Evolutionary conservation across 2,113 vertebrate genomes (phyloP).

Genomic region (Podarcis cretensis): DNA sequence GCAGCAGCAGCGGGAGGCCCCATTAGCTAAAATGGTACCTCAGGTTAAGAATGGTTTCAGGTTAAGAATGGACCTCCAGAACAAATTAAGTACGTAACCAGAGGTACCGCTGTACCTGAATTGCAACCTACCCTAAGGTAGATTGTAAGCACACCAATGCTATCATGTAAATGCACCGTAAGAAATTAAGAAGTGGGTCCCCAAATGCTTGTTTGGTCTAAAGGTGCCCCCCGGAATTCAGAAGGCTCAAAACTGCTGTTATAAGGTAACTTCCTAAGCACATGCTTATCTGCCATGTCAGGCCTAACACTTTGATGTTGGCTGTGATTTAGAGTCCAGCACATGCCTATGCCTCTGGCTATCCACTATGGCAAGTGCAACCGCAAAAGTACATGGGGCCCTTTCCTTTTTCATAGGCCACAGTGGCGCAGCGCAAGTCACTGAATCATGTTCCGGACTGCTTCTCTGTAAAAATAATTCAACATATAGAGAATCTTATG

Average conservation of each 20-base stretch:
- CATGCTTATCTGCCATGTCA: not conserved
- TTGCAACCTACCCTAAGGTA: no score
- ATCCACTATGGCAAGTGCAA: not conserved
- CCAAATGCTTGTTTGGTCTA: no score
- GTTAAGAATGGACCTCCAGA: no score
- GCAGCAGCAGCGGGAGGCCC: no score
- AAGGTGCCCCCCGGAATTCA: no score
- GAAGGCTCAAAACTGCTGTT: not conserved
- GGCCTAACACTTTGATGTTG: not conserved
- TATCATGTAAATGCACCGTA: no score
- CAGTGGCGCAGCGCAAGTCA: not conserved
- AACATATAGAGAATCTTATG: not conserved
- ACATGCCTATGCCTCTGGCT: not conserved
- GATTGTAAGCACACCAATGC: no score
- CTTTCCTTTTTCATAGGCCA: not conserved
- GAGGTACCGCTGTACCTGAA: no score
- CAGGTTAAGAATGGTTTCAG: no score
- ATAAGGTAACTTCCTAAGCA: not conserved
- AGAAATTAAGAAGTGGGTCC: no score
- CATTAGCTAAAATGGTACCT: no score
- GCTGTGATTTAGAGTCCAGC: not conserved
- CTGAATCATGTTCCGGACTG: not conserved
- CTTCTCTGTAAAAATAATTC: not conserved
- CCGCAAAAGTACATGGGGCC: not conserved
- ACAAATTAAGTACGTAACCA: no score